These are phyloP conservation scores for Dreissena polymorpha DNA, from an alignment of 1,140 invertebrate species.

Conservation along the genomic window DNA sequence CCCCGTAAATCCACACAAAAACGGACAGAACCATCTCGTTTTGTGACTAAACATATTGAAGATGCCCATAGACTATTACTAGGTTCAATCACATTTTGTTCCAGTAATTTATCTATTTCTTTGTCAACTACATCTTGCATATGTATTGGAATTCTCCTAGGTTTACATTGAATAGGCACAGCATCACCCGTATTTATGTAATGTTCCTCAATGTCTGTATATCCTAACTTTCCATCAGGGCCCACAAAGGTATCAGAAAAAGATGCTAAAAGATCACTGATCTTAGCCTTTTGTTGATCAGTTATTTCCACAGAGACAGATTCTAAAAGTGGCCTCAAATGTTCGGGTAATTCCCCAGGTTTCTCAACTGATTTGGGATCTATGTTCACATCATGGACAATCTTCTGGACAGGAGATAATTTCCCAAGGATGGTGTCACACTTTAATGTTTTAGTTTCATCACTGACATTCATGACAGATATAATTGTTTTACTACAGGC, in stretches of 20 bases:
- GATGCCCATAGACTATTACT: conserved; percentile 80
- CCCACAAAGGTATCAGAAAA: conserved; percentile 55
- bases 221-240: conserved; percentile 46
- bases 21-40: conserved; percentile 78
- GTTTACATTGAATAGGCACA: conserved; percentile 38
- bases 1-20: conserved; percentile 81
- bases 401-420: neutral
- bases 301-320: neutral
- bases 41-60: conserved; percentile 80
- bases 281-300: neutral
- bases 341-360: conserved; percentile 40
- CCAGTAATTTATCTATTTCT: conserved; percentile 66
- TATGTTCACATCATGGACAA: too few species aligned
- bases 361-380: too few species aligned
- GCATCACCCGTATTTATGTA: conserved; percentile 50
- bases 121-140: conserved; percentile 23
- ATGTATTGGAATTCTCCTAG: conserved; percentile 26
- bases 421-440: conserved; percentile 1
- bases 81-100: conserved; percentile 73
- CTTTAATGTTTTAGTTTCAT: conserved; percentile 10
- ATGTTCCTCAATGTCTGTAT: conserved; percentile 46
- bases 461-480: conserved; percentile 29
- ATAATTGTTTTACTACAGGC: neutral
- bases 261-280: neutral
- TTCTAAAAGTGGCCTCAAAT: conserved; percentile 39